phyloP scores from a whole-genome alignment of 1,140 invertebrate genomes.

The Trachymyrmex cornetzi region DNA sequence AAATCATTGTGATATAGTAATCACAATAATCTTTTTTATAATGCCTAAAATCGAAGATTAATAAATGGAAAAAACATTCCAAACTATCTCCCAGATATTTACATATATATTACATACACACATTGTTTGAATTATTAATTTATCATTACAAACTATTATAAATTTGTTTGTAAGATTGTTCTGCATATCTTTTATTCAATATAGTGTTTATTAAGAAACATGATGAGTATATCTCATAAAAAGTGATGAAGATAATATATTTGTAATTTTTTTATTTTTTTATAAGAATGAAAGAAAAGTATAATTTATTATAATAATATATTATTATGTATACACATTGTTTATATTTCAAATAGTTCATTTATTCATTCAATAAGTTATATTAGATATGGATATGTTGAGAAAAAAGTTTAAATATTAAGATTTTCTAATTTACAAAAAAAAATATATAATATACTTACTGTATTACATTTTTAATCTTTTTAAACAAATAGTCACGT shows the following conservation, averaged over 20 bases:
- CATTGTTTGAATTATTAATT: slow-evolving; percentile 33
- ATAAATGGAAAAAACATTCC: slow-evolving; percentile 40
- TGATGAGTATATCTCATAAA: slow-evolving; percentile 17
- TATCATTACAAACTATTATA: slow-evolving; percentile 5
- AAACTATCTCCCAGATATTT: slow-evolving; percentile 26
- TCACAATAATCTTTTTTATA: neutral
- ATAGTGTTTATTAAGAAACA: slow-evolving; percentile 17
- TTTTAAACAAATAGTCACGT: slow-evolving; percentile 23
- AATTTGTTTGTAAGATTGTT: slow-evolving; percentile 12
- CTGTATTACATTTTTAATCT: slow-evolving; percentile 15
- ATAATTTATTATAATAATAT: slow-evolving; percentile 46
- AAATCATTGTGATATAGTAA: slow-evolving; percentile 23
- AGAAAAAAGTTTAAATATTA: neutral
- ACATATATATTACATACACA: neutral
- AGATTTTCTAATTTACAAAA: neutral
- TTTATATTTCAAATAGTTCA: neutral
- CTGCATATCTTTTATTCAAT: neutral
- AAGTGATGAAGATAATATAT: slow-evolving; percentile 37
- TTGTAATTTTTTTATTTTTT: slow-evolving; percentile 12
- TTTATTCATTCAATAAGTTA: neutral
- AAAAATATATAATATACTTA: neutral
- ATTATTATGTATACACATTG: slow-evolving; percentile 18
- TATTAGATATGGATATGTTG: slow-evolving; percentile 19
- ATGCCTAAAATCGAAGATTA: neutral
- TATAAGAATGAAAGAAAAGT: slow-evolving; percentile 7